These are phyloP conservation scores for Proctacanthus coquilletti DNA, from an alignment of 1,140 invertebrate species.

Conservation along the genomic window DNA sequence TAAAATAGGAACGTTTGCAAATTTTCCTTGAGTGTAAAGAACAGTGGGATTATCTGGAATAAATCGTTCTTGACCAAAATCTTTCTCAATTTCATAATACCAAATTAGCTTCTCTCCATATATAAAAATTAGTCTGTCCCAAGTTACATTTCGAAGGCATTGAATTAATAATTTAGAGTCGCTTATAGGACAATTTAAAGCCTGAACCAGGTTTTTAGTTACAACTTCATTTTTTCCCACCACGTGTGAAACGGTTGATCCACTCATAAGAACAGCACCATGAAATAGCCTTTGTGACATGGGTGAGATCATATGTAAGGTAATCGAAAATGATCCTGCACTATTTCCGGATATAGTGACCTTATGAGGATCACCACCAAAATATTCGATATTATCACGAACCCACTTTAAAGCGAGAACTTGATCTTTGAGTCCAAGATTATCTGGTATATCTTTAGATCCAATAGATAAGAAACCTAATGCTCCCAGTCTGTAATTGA, in stretches of 20 bases:
- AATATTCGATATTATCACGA: constrained; percentile 35
- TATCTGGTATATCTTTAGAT: constrained; percentile 37
- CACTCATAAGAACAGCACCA: constrained; percentile 46
- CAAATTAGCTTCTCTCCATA: not conserved
- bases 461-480: constrained; percentile 42
- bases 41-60: constrained; percentile 35
- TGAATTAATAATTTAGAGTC: constrained; percentile 14
- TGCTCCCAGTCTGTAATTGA: constrained; percentile 51
- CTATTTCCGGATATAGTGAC: constrained; percentile 41
- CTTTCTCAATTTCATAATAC: constrained; percentile 8
- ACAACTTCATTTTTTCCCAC: not conserved
- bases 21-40: constrained; percentile 34
- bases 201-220: too few relatives aligned
- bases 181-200: too few relatives aligned
- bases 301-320: constrained; percentile 35
- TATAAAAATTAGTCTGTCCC: too few relatives aligned
- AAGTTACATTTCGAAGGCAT: constrained; percentile 16
- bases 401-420: constrained; percentile 45
- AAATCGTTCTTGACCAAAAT: constrained; percentile 44
- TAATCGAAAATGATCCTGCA: constrained; percentile 33
- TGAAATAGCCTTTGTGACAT: constrained; percentile 38
- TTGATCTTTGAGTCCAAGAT: constrained; percentile 47
- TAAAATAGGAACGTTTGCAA: constrained; percentile 41
- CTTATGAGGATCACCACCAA: constrained; percentile 38
- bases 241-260: constrained; percentile 35